These are phyloP conservation scores for Natator depressus DNA, from an alignment of 2,113 vertebrate genomes.

Conservation along the genomic window DNA sequence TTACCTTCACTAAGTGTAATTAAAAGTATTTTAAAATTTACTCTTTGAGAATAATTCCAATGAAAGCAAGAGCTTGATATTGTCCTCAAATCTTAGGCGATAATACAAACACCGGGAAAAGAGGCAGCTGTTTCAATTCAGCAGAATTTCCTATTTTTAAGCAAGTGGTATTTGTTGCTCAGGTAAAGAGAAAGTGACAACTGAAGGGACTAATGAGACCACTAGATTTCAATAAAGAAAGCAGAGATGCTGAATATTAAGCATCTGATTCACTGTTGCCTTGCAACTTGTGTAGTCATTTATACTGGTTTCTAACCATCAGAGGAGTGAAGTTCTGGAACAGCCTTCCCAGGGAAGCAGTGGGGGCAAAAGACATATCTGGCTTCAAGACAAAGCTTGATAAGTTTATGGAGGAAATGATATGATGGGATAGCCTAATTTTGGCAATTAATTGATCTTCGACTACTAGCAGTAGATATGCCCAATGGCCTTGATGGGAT, in stretches of 20 bases:
- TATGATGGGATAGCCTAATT: too few relatives aligned
- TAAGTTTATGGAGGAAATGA: too few relatives aligned
- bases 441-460: too few relatives aligned
- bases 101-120: background rate
- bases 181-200: background rate
- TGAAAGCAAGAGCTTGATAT: background rate
- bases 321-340: too few relatives aligned
- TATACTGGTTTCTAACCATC: background rate
- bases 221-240: background rate
- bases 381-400: too few relatives aligned
- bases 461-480: too few relatives aligned
- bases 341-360: too few relatives aligned
- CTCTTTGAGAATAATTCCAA: constrained; percentile 23
- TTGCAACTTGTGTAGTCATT: constrained; percentile 21
- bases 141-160: background rate
- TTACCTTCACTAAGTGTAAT: constrained; percentile 79
- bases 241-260: constrained; percentile 36
- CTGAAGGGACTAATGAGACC: background rate
- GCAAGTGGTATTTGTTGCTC: background rate
- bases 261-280: background rate
- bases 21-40: constrained; percentile 73
- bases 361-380: too few relatives aligned
- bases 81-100: background rate
- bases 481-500: too few relatives aligned
- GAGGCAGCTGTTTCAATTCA: background rate